These are phyloP conservation scores for Drosophila meridionalis DNA, from an alignment of 2,888 invertebrate genomes.

Conservation along the genomic window DNA sequence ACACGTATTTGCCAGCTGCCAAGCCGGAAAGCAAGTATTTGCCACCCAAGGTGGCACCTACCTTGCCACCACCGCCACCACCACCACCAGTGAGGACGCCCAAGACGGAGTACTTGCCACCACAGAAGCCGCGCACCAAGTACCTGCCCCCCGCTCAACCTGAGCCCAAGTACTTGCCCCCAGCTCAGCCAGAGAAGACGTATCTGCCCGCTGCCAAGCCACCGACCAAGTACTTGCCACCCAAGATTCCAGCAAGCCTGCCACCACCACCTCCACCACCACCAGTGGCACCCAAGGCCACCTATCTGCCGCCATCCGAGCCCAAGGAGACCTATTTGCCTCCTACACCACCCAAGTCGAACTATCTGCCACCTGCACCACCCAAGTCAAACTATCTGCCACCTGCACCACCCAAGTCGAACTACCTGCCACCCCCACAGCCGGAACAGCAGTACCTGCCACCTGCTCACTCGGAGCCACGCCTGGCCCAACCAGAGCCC, in stretches of 20 bases:
- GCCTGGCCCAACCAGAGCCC: constrained; percentile 28
- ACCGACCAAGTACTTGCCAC: constrained; percentile 49
- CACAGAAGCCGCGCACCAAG: constrained; percentile 52
- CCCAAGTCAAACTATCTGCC: constrained; percentile 38
- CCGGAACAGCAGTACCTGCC: constrained; percentile 57
- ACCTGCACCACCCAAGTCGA: constrained; percentile 35
- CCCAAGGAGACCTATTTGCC: constrained; percentile 40
- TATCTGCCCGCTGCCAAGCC: constrained; percentile 34
- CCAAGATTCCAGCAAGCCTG: constrained; percentile 47
- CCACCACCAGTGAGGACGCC: constrained; percentile 60
- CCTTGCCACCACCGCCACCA: constrained; percentile 69
- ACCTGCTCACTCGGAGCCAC: constrained; percentile 40
- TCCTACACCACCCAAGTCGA: constrained; percentile 47
- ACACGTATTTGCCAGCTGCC: constrained; percentile 47
- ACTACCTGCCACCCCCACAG: constrained; percentile 48
- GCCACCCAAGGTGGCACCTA: constrained; percentile 67
- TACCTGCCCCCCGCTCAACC: constrained; percentile 37
- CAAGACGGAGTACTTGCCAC: constrained; percentile 56
- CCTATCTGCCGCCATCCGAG: constrained; percentile 40
- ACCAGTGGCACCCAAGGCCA: constrained; percentile 44
- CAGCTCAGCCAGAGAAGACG: constrained; percentile 18
- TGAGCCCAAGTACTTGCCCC: constrained; percentile 23
- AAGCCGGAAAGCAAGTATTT: constrained; percentile 56
- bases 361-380: constrained; percentile 41
- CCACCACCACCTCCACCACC: constrained; percentile 57